Evolutionary conservation across 2,797 vertebrate species (phyloP), one percentile per base, ranked within the genome.

Genomic region (Hemitrygon akajei): DNA sequence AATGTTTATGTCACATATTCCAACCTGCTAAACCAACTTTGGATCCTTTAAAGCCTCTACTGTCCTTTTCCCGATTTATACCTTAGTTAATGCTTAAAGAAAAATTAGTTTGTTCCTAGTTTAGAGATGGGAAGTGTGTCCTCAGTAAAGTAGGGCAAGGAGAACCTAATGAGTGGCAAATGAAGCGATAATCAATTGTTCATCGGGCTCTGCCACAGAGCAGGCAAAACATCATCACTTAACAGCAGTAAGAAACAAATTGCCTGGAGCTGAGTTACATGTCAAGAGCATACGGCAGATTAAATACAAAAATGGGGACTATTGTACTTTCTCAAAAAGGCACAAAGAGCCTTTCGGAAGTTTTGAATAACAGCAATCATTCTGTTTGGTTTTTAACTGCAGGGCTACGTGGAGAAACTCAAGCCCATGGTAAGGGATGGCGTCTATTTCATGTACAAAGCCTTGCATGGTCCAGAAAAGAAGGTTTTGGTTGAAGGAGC

Each of bases 381-480:
- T 93, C 12, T 18, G 0, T 14, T 93, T 93, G 91, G 30, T 94
- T 94, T 71, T 94, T 40, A 95, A 94, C 71, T 94, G 47, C 93
- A 99, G 99, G 96, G 96, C 75, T 99, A 97, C 47, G 98, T 97
- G 96, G 97, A 98, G 95, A 97, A 96, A 95, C 95, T 99, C 95
- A 98, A 98, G 96, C 98, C 98, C n/a, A 99, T 99, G 99, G 98
- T 99, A 95, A 97, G 95, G 95, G 99, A 99, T 94, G 99, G 99
- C 0, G 98, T 99, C 95, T 98, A 98, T 96, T 99, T 98, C 96
- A 98, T 99, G 96, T 97, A 99, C 79, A 97, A 99, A 95, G 99
- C 98, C 94, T 97, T 99, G 4, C 98, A 99, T 87, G 98, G 98
- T 73, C 97, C 98, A 93, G 97, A 98, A 27, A 98, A 98, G 97